These are phyloP conservation scores for Zosterops japonicus DNA, from an alignment of 2,113 vertebrate species.

Conservation along the genomic window DNA sequence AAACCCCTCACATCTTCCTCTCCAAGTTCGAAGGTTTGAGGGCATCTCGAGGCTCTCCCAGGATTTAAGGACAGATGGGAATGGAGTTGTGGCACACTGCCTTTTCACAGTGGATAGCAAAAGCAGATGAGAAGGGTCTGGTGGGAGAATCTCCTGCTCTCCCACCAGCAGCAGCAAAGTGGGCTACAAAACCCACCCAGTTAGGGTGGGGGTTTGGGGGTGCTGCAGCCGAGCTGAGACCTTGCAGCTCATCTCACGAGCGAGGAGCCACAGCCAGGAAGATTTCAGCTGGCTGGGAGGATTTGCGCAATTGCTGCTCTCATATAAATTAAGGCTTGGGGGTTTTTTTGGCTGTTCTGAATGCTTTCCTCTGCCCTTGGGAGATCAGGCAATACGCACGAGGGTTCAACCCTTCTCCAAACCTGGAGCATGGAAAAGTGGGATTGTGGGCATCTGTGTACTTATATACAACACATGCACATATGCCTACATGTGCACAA, in stretches of 20 bases:
- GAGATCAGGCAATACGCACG: not conserved
- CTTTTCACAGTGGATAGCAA: not conserved
- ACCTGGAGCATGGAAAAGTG: not conserved
- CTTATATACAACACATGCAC: fast-evolving
- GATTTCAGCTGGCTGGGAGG: not conserved
- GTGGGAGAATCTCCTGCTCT: not conserved
- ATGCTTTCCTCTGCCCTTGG: not conserved
- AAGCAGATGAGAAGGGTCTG: not conserved
- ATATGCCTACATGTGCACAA: not conserved
- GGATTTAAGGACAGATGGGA: not conserved
- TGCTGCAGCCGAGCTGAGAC: not conserved
- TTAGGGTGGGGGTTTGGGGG: not conserved
- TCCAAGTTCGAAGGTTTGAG: not conserved
- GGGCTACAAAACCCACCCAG: not conserved
- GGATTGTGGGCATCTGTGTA: not conserved
- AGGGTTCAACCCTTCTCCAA: not conserved
- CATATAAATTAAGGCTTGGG: not conserved
- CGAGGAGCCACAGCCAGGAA: not conserved
- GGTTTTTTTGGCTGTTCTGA: not conserved
- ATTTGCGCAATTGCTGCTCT: not conserved
- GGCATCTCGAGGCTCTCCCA: not conserved
- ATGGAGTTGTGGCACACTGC: fast-evolving
- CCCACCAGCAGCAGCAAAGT: not conserved
- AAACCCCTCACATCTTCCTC: not conserved
- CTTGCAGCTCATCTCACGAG: not conserved